These are phyloP conservation scores for Euura lappo DNA, from an alignment of 1,140 invertebrate genomes.

Conservation along the genomic window DNA sequence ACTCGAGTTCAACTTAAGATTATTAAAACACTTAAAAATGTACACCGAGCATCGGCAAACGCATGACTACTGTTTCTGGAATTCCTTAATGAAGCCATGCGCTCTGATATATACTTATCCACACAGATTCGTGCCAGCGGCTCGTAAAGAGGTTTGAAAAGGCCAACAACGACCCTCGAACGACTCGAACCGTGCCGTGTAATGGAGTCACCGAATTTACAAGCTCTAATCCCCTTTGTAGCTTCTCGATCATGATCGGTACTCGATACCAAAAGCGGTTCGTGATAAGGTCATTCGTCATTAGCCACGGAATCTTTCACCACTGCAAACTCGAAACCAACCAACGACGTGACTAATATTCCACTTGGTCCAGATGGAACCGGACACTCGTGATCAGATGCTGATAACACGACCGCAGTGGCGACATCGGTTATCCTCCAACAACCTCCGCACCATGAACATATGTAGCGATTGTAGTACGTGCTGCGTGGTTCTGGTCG, in stretches of 20 bases:
- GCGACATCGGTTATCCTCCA: neutral
- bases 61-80: slow-evolving; percentile 16
- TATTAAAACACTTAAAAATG: slow-evolving; percentile 10
- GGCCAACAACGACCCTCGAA: neutral
- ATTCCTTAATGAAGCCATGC: slow-evolving; percentile 24
- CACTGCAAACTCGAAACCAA: too few species aligned
- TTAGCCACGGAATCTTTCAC: too few species aligned
- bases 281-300: too few species aligned
- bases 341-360: neutral
- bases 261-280: neutral
- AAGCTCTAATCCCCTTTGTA: neutral
- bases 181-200: neutral
- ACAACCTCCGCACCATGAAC: too few species aligned
- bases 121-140: neutral
- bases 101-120: neutral
- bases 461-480: too few species aligned
- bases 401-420: neutral
- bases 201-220: neutral
- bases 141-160: neutral
- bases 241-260: neutral
- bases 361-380: neutral
- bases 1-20: slow-evolving; percentile 9
- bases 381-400: neutral
- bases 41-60: slow-evolving; percentile 1
- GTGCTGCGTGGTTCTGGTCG: too few species aligned